A percentile compares a stretch with the other conserved stretches of the same genome.
Conservation (phyloP, 37 sponge, comb jelly and placozoan genomes). For the Oopsacas minuta region DNA sequence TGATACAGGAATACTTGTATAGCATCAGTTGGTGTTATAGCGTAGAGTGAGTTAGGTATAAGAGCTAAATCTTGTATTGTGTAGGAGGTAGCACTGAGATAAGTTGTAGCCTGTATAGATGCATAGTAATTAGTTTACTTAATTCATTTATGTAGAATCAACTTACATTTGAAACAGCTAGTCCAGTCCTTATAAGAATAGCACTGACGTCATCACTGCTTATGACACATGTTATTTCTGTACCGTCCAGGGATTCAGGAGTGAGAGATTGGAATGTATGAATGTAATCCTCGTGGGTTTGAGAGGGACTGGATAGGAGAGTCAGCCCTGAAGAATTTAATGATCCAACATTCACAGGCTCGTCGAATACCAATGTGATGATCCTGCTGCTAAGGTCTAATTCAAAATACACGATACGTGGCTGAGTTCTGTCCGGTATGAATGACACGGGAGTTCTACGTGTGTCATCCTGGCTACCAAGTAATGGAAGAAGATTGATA, state of each 20-base stretch:
- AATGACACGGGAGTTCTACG: background rate
- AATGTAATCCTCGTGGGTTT: background rate
- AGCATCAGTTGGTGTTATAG: constrained; percentile 21
- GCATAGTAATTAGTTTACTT: background rate
- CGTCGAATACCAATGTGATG: background rate
- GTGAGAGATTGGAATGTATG: constrained; percentile 17
- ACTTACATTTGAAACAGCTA: background rate
- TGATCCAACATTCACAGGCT: background rate
- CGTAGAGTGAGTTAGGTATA: constrained; percentile 27
- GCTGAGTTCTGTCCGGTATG: background rate
- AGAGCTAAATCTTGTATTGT: background rate
- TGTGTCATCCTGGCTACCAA: background rate
- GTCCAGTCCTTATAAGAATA: constrained; percentile 11
- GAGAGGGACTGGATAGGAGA: constrained; percentile 2
- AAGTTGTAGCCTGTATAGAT: background rate
- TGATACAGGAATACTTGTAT: constrained; percentile 39
- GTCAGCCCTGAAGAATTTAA: background rate
- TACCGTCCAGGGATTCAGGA: background rate
- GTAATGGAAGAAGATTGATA: background rate
- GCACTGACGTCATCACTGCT: constrained; percentile 19
- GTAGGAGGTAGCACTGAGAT: background rate
- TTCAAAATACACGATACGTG: background rate
- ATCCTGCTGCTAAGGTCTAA: background rate
- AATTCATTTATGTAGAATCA: background rate
- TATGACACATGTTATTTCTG: background rate